phyloP scores from a whole-genome alignment of 2,113 vertebrate genomes.

The Lontra canadensis region DNA sequence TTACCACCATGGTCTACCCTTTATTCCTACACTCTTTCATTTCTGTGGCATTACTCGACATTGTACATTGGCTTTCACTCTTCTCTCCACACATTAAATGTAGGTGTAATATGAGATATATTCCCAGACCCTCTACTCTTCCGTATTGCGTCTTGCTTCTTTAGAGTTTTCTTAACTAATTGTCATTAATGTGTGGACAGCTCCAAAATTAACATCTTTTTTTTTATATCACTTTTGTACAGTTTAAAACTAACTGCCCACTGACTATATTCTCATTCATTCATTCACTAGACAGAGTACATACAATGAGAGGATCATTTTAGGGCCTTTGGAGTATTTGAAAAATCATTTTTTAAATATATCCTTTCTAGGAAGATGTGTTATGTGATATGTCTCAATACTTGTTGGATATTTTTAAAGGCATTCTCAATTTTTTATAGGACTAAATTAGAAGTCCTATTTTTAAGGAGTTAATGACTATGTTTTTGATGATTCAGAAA shows the following conservation, averaged over 20 bases:
- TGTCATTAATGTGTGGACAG: not conserved
- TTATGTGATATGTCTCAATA: not conserved
- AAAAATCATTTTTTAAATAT: not conserved
- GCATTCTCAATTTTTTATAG: not conserved
- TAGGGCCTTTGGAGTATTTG: not conserved
- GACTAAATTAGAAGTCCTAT: not conserved
- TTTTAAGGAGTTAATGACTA: not conserved
- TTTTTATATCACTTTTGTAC: not conserved
- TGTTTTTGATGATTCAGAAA: conserved; percentile 43
- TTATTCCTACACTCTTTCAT: not conserved
- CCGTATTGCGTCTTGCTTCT: not conserved
- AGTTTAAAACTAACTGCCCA: not conserved
- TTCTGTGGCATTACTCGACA: not conserved
- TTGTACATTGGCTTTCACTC: not conserved
- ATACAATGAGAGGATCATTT: not conserved
- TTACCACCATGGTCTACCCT: not conserved
- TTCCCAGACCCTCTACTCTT: not conserved
- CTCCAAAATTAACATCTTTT: not conserved
- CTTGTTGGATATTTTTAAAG: conserved; percentile 10
- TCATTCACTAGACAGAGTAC: not conserved
- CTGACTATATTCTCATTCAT: not conserved
- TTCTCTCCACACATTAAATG: not conserved
- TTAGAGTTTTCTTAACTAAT: not conserved
- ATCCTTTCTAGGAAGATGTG: not conserved
- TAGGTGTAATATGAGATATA: not conserved